Percentiles rank a stretch among this genome's conserved stretches.
Evolutionary conservation across 2,113 vertebrate genomes (phyloP).

Genomic region (Panthera leo): DNA sequence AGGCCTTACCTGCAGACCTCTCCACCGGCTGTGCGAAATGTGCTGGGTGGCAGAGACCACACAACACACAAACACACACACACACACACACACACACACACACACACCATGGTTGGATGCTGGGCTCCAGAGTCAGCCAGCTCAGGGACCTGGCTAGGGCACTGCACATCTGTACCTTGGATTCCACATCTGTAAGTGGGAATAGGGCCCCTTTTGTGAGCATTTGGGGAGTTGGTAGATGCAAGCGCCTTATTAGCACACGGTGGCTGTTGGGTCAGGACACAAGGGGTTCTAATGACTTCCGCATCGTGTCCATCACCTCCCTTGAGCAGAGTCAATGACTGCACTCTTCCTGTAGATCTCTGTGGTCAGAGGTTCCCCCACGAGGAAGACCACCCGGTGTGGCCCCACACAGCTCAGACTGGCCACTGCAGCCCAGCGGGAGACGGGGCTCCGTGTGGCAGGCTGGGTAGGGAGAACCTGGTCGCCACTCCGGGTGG

Average conservation of each 20-base stretch:
- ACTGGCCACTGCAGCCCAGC: background rate
- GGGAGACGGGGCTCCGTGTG: background rate
- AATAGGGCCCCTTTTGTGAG: background rate
- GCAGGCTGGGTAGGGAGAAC: background rate
- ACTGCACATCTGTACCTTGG: background rate
- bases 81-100: no score
- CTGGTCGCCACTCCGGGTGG: background rate
- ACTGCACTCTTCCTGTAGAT: background rate
- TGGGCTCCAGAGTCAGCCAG: background rate
- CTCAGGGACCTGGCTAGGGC: background rate
- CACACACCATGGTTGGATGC: background rate
- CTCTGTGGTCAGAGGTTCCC: background rate
- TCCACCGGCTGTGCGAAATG: background rate
- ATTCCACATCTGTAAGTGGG: background rate
- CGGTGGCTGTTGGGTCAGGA: background rate
- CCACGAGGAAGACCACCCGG: background rate
- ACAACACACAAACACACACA: no score
- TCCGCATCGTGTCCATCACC: fast-evolving
- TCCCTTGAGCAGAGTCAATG: background rate
- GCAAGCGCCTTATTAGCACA: fast-evolving
- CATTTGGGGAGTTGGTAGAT: background rate
- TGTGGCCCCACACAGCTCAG: background rate
- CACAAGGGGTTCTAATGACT: background rate
- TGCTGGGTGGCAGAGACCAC: background rate
- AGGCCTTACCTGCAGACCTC: background rate